A percentile compares a stretch with the other conserved stretches of the same genome.
Conservation (phyloP, 2,113 vertebrate species). For the Apus apus region DNA sequence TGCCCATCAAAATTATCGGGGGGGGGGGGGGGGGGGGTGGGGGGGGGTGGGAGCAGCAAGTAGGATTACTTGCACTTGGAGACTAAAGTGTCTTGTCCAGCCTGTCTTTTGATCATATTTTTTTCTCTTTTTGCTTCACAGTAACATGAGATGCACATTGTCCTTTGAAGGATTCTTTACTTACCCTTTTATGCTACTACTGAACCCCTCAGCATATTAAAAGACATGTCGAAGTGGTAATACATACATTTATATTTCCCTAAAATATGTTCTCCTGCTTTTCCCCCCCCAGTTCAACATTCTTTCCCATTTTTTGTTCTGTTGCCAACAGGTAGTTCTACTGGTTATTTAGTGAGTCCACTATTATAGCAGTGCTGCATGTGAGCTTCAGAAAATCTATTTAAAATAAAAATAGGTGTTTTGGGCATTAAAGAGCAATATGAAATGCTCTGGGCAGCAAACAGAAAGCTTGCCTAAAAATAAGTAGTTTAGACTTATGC, state of each 20-base stretch:
- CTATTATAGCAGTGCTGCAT: background rate
- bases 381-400: background rate
- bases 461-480: background rate
- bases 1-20: background rate
- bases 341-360: background rate
- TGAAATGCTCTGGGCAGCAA: background rate
- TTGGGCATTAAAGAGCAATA: background rate
- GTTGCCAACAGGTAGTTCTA: background rate
- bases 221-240: background rate
- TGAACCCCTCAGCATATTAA: background rate
- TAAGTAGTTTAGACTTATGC: background rate
- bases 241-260: background rate
- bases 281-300: background rate
- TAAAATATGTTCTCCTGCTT: background rate
- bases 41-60: background rate
- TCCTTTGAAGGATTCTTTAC: background rate
- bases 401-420: background rate
- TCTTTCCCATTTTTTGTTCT: background rate
- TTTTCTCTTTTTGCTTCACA: background rate
- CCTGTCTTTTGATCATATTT: background rate
- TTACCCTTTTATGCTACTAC: background rate
- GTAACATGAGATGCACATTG: background rate
- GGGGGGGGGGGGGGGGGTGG: too few species aligned
- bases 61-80: background rate
- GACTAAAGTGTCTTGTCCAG: background rate